Conservation (phyloP, 2,113 vertebrate genomes). For the Brienomyrus brachyistius region DNA sequence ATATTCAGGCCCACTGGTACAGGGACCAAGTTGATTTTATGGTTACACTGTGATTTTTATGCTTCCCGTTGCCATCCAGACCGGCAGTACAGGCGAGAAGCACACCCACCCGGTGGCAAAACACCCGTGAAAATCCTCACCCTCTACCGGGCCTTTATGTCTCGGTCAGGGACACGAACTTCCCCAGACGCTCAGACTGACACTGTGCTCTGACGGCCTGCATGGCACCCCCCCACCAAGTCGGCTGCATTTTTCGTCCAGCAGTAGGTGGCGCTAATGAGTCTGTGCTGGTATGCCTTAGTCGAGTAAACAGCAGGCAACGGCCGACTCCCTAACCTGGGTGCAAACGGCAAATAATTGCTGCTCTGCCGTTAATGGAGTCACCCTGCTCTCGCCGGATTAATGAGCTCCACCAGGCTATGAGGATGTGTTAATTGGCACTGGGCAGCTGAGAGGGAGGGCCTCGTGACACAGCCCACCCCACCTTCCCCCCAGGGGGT, state of each 20-base stretch:
- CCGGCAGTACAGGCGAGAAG: not conserved
- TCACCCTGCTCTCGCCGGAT: conserved; percentile 27
- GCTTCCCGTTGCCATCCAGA: not conserved
- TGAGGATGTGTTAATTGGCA: conserved; percentile 46
- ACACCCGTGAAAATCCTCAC: not conserved
- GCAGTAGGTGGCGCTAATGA: conserved; percentile 35
- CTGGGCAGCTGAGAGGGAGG: conserved; percentile 31
- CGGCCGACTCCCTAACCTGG: not conserved
- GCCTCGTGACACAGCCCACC: not conserved
- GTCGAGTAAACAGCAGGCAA: conserved; percentile 10
- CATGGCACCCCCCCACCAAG: conserved; percentile 3
- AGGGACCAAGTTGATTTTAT: not conserved
- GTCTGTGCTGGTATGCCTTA: conserved; percentile 13
- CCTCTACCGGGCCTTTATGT: not conserved
- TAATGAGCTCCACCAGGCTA: conserved; percentile 38
- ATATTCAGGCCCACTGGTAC: not conserved
- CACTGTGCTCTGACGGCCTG: conserved; percentile 7
- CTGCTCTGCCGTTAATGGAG: conserved; percentile 27
- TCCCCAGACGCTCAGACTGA: conserved; percentile 11
- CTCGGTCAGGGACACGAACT: not conserved
- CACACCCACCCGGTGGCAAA: not conserved
- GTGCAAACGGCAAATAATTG: conserved; percentile 36
- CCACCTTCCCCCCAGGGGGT: not conserved
- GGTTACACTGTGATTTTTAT: no score
- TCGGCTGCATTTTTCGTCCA: conserved; percentile 27